These are phyloP conservation scores for Trachelus stipa DNA, from an alignment of 2,888 invertebrate species.

Conservation along the genomic window DNA sequence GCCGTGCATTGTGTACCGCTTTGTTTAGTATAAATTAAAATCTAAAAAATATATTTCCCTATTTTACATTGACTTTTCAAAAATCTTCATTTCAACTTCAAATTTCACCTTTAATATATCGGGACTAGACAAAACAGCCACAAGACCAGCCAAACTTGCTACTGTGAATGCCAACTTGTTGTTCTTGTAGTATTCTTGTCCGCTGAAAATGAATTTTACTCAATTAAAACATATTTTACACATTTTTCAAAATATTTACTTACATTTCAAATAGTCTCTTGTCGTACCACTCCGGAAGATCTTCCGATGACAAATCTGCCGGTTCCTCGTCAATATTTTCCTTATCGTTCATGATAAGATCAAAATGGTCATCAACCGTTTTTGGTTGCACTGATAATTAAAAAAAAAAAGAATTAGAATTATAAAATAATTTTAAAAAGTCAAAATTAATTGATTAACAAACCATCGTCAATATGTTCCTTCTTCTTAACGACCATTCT, in stretches of 20 bases:
- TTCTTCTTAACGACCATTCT: too few species aligned
- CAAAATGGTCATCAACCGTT: conserved; percentile 47
- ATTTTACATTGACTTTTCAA: background rate
- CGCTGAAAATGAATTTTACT: conserved; percentile 64
- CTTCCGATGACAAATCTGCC: conserved; percentile 41
- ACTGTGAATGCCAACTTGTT: conserved; percentile 75
- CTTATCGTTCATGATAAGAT: conserved; percentile 32
- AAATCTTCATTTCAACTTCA: background rate
- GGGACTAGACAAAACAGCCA: conserved; percentile 79
- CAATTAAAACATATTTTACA: background rate
- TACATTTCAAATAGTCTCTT: conserved; percentile 69
- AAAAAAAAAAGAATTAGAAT: background rate
- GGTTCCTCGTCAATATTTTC: conserved; percentile 31
- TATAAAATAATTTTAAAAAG: background rate
- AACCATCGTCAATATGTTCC: too few species aligned
- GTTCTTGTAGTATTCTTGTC: conserved; percentile 76
- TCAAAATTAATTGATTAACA: too few species aligned
- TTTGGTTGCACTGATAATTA: conserved; percentile 39
- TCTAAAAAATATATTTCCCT: conserved; percentile 28
- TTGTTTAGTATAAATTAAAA: conserved; percentile 75
- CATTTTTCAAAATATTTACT: conserved; percentile 16
- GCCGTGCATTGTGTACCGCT: conserved; percentile 74
- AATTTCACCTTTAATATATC: conserved; percentile 73
- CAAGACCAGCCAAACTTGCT: conserved; percentile 78
- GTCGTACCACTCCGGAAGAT: conserved; percentile 77